A percentile compares a stretch with the other conserved stretches of the same genome.
Evolutionary conservation across 2,113 vertebrate genomes (phyloP).

Genomic region (Atractosteus spatula): DNA sequence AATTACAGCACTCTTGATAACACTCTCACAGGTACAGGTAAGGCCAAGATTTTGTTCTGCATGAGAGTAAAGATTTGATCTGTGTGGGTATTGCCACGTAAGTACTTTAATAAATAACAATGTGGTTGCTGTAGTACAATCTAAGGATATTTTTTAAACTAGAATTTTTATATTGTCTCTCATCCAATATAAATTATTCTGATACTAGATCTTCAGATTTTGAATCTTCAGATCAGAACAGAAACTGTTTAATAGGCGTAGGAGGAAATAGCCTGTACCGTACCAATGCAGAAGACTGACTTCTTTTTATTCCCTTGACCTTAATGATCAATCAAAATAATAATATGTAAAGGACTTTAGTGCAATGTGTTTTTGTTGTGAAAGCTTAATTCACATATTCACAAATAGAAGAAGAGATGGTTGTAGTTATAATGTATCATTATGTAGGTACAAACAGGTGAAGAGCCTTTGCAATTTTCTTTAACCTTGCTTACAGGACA

Average conservation of each 20-base stretch:
- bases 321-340: background rate
- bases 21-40: conserved; percentile 51
- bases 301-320: too few species aligned
- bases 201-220: too few species aligned
- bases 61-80: too few species aligned
- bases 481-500: conserved; percentile 49
- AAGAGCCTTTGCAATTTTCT: background rate
- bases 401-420: background rate
- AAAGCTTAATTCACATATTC: background rate
- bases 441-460: background rate
- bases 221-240: too few species aligned
- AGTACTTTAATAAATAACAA: background rate
- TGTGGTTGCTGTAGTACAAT: background rate
- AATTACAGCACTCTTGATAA: conserved; percentile 37
- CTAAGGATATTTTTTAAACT: background rate
- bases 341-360: background rate
- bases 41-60: background rate
- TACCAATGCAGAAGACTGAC: too few species aligned
- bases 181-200: too few species aligned
- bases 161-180: too few species aligned
- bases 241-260: too few species aligned
- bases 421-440: background rate
- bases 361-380: background rate
- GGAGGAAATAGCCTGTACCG: too few species aligned
- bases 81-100: background rate